Evolutionary conservation across 2,888 invertebrate species (phyloP), one percentile per base, ranked within the genome.

Genomic region (Heliconius cydno): DNA sequence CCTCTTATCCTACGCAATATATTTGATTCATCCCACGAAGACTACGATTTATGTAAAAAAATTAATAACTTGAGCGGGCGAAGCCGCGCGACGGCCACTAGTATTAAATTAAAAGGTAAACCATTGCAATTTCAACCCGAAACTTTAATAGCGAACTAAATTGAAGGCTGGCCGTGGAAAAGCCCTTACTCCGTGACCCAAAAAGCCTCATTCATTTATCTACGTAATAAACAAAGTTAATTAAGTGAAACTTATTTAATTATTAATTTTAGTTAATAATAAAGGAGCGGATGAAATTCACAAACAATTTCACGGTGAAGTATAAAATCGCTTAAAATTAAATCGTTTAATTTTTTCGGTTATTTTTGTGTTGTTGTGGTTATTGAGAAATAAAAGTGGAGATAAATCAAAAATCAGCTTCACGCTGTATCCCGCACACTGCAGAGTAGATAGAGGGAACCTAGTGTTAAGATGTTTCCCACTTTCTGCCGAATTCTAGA

Each of bases 211-310:
- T 79, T 66, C 74, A 77, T 79, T 77, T 75, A 75, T 67, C 70
- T 66, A 79, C 70, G 71, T 77, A 77, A 77, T 81, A 81, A 81
- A 81, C 79, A 81, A 81, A 81, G 77, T 81, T 81, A 71, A 81
- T 77, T 77, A 81, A 77, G 79, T 79, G 72, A 71, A 79, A 79
- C 57, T 73, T 79, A 73, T 72, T 63, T 60, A 77, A 81, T 79
- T 81, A 79, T 79, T 77, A 71, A 81, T 70, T 79, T 77, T 52
- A 52, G 65, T 73, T 78, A 46, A 72, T 78, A 63, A 46, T 63
- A 77, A 77, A 77, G 60, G 77, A 70, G 63, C 70, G 63, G 30
- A 68, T 30, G 76, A 57, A 70, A 30, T 63, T 77, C 15, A 41
- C n/a, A 38, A 77, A 77, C 77, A 77, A 77, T 77, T 71, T 34